Percentiles rank a stretch among this genome's conserved stretches.
phyloP scores from a whole-genome alignment of 1,140 invertebrate species.

The Anoplophora glabripennis region DNA sequence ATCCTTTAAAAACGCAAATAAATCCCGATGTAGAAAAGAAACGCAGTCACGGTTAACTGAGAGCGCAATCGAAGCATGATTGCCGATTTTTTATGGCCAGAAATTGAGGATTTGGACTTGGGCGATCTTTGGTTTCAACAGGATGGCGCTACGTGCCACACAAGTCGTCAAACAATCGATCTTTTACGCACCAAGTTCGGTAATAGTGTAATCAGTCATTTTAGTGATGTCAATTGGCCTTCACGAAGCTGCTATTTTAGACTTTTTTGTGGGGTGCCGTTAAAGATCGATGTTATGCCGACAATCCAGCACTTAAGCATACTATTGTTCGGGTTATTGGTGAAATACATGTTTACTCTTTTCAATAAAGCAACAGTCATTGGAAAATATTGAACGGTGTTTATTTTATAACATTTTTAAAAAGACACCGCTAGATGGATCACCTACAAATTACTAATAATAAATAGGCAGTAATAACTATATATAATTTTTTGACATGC shows the following conservation, averaged over 20 bases:
- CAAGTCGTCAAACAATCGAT: slow-evolving; percentile 19
- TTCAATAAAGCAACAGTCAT: too few relatives aligned
- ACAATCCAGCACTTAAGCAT: slow-evolving; percentile 19
- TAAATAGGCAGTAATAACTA: too few relatives aligned
- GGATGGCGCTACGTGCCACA: slow-evolving; percentile 29
- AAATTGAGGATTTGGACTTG: slow-evolving; percentile 31
- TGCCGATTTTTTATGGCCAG: slow-evolving; percentile 21
- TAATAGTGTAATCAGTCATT: slow-evolving; percentile 14
- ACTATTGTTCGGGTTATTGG: slow-evolving; percentile 1
- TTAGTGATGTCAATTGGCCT: slow-evolving; percentile 43
- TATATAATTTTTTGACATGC: too few relatives aligned
- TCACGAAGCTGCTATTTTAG: slow-evolving; percentile 48
- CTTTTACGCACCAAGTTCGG: slow-evolving; percentile 19
- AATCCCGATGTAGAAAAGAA: too few relatives aligned
- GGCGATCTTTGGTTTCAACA: slow-evolving; percentile 36
- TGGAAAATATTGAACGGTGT: too few relatives aligned
- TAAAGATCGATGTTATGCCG: too few relatives aligned
- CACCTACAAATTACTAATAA: too few relatives aligned
- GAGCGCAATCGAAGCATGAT: slow-evolving; percentile 27
- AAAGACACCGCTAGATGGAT: too few relatives aligned
- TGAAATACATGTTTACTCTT: neutral
- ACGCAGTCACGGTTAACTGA: too few relatives aligned
- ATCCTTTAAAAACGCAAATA: too few relatives aligned
- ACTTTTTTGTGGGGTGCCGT: too few relatives aligned
- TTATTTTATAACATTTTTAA: too few relatives aligned